These are phyloP conservation scores for Dione vanillae DNA, from an alignment of 2,888 invertebrate genomes.

Conservation along the genomic window DNA sequence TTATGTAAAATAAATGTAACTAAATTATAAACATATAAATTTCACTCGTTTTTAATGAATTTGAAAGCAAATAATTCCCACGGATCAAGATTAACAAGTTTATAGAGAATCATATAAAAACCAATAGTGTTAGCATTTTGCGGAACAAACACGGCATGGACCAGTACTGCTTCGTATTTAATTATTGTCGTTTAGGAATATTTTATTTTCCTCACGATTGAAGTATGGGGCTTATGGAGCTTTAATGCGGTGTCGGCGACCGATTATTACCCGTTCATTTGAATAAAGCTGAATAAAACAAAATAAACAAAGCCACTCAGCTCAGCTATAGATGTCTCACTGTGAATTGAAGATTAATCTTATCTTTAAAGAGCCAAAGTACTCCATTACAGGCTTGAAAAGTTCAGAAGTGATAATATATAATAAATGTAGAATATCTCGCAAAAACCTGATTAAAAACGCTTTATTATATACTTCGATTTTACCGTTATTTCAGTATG, in stretches of 20 bases:
- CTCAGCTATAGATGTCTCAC: slow-evolving; percentile 40
- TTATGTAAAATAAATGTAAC: slow-evolving; percentile 19
- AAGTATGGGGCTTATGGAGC: slow-evolving; percentile 37
- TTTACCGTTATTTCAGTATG: slow-evolving; percentile 12
- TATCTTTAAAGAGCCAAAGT: slow-evolving; percentile 44
- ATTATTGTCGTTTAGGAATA: slow-evolving; percentile 36
- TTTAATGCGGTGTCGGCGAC: slow-evolving; percentile 41
- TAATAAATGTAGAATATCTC: slow-evolving; percentile 31
- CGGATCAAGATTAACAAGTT: slow-evolving; percentile 47
- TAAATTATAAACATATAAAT: slow-evolving; percentile 39
- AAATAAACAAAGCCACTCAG: slow-evolving; percentile 42
- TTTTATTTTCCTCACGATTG: slow-evolving; percentile 35
- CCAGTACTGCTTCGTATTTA: slow-evolving; percentile 32
- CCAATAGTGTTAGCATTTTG: slow-evolving; percentile 43
- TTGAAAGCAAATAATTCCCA: slow-evolving; percentile 47
- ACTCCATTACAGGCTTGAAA: slow-evolving; percentile 43
- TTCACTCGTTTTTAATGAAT: slow-evolving; percentile 34
- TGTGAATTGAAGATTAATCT: slow-evolving; percentile 43
- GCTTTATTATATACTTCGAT: neutral
- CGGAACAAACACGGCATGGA: slow-evolving; percentile 33
- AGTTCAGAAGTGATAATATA: slow-evolving; percentile 31
- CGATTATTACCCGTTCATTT: slow-evolving; percentile 55
- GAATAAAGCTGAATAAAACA: slow-evolving; percentile 59
- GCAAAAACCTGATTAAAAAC: slow-evolving; percentile 23
- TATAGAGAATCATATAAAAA: slow-evolving; percentile 42